These are phyloP conservation scores for Lipotes vexillifer DNA, from an alignment of 2,113 vertebrate genomes.

Conservation along the genomic window DNA sequence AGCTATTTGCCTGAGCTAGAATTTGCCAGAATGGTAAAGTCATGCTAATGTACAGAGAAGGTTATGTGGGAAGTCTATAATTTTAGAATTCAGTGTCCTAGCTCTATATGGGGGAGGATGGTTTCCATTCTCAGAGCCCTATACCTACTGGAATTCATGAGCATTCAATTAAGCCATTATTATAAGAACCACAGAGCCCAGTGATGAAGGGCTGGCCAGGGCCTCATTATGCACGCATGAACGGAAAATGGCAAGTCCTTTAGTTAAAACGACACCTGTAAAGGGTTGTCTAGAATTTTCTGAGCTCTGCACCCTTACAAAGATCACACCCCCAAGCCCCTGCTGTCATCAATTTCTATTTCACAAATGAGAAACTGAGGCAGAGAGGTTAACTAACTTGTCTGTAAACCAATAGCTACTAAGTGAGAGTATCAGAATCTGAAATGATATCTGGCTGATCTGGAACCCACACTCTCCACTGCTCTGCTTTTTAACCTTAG, in stretches of 20 bases:
- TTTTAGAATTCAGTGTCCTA: background rate
- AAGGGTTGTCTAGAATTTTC: background rate
- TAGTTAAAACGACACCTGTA: background rate
- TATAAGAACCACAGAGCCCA: background rate
- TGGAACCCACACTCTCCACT: background rate
- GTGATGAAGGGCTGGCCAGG: fast-evolving
- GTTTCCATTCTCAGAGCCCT: background rate
- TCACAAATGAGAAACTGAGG: background rate
- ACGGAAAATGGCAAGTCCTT: background rate
- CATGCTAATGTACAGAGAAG: background rate
- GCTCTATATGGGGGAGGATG: too few species aligned
- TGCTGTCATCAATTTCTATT: background rate
- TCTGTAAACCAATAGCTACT: background rate
- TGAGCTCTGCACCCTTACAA: background rate
- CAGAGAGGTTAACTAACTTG: background rate
- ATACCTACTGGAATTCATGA: background rate
- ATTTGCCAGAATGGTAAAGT: background rate
- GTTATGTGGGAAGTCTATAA: background rate
- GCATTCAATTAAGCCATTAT: fast-evolving
- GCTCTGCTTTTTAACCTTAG: background rate
- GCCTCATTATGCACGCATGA: fast-evolving
- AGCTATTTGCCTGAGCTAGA: background rate
- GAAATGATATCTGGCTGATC: background rate
- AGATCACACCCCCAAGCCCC: fast-evolving
- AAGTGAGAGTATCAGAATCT: background rate